Evolutionary conservation across 2,113 vertebrate species (phyloP), one percentile per base, ranked within the genome.

Genomic region (Ornithorhynchus anatinus): DNA sequence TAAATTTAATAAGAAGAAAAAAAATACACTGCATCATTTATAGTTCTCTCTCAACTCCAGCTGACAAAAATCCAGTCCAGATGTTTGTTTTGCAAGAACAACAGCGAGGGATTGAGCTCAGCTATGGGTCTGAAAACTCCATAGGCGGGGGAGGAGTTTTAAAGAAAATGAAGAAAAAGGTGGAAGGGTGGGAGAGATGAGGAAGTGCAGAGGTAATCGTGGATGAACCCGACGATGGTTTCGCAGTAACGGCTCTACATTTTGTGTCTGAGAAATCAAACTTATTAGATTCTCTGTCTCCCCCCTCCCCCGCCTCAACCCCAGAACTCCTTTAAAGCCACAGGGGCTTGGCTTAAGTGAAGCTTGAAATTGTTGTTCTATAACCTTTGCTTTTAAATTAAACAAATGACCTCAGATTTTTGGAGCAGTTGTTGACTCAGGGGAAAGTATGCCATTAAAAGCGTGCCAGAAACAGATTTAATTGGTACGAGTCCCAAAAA

Each of bases 341-440:
- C 37, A 77, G 65, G 25, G 45, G 42, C 59, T 87, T 91, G 89
- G 84, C 76, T 89, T n/a, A n/a, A 81, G 75, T 82, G 76, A 89
- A 85, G 72, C 38, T 56, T 86, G 72, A 91, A 91, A 88, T 59
- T 84, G 79, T 78, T 91, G 88, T 91, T 90, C 89, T 76, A 88
- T 91, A 91, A 74, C 52, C 76, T 83, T 85, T 91, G 89, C 89
- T 93, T 92, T 92, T 84, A 91, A 87, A 91, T 90, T 89, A 93
- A 93, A 94, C 86, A 93, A 90, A 92, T 92, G 82, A 93, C 85
- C 86, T 94, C 91, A 93, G 83, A 47, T 87, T 91, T n/a, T 89
- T 92, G 89, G 86, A 89, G 65, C 52, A 3, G 57, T 80, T 89
- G 84, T 88, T 89, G 64, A 91, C 88, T 91, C 83, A 44, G 68